Evolutionary conservation across 2,113 vertebrate species (phyloP).

Genomic region (Candoia aspera): DNA sequence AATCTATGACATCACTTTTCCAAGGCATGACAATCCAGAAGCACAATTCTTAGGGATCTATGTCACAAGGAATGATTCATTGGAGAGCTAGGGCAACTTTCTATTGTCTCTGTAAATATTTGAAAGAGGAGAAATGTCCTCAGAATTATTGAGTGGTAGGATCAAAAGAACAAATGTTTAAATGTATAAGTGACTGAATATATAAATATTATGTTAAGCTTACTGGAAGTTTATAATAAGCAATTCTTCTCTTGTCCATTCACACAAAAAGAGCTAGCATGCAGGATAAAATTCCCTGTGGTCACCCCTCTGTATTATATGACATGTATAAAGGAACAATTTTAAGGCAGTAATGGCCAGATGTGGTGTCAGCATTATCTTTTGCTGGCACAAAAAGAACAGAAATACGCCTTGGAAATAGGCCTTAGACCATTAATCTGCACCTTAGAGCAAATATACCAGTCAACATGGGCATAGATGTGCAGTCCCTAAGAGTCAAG

Average conservation of each 20-base stretch:
- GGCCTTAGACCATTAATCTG: background rate
- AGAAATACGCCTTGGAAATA: background rate
- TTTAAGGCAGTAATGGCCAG: background rate
- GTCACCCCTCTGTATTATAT: background rate
- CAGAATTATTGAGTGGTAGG: background rate
- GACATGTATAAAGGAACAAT: background rate
- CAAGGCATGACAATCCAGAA: background rate
- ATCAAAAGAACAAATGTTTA: background rate
- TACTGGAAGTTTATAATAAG: background rate
- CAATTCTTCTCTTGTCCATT: background rate
- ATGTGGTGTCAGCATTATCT: background rate
- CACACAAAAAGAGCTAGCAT: background rate
- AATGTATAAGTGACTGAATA: background rate
- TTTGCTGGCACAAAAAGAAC: background rate
- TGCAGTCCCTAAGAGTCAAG: background rate
- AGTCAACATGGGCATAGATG: background rate
- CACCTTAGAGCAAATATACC: background rate
- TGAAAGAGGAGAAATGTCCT: background rate
- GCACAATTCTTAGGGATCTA: background rate
- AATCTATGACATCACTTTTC: background rate
- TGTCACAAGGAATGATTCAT: background rate
- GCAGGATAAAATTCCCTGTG: background rate
- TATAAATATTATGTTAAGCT: background rate
- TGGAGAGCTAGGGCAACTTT: background rate
- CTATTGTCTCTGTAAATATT: background rate